phyloP scores from a whole-genome alignment of 2,797 vertebrate genomes.

The Fistularia commersonii region DNA sequence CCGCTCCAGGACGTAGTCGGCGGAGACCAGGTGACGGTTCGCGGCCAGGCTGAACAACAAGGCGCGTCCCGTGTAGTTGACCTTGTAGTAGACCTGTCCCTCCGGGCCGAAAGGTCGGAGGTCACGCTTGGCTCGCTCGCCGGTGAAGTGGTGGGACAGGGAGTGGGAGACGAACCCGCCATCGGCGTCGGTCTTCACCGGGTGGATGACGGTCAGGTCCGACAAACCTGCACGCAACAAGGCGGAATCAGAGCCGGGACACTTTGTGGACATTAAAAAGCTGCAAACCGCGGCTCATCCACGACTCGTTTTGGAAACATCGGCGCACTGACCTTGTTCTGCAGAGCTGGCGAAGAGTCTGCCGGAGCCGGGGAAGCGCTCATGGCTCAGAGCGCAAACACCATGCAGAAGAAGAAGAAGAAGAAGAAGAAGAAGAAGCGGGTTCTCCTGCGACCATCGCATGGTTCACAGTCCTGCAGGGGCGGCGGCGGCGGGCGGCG shows the following conservation, averaged over 20 bases:
- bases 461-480: conserved; percentile 76
- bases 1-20: conserved; percentile 83
- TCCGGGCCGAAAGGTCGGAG: conserved; percentile 36
- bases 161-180: conserved; percentile 84
- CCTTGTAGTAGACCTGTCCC: conserved; percentile 79
- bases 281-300: background rate
- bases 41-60: conserved; percentile 84
- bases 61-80: conserved; percentile 73
- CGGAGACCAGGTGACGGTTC: conserved; percentile 78
- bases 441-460: conserved; percentile 76
- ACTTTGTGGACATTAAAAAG: background rate
- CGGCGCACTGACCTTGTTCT: conserved; percentile 84
- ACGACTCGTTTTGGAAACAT: conserved; percentile 1
- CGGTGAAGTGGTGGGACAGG: conserved; percentile 69
- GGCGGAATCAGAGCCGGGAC: background rate
- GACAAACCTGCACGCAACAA: conserved; percentile 65
- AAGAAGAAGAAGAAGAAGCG: conserved; percentile 73
- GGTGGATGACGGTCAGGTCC: conserved; percentile 80
- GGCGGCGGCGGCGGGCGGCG: conserved; percentile 28
- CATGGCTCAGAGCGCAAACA: conserved; percentile 74
- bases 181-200: conserved; percentile 76
- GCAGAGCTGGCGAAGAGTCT: conserved; percentile 71
- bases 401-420: conserved; percentile 75
- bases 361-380: conserved; percentile 58
- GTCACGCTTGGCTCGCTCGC: conserved; percentile 73